These are phyloP conservation scores for Tachysurus fulvidraco DNA, from an alignment of 2,113 vertebrate genomes.

Conservation along the genomic window DNA sequence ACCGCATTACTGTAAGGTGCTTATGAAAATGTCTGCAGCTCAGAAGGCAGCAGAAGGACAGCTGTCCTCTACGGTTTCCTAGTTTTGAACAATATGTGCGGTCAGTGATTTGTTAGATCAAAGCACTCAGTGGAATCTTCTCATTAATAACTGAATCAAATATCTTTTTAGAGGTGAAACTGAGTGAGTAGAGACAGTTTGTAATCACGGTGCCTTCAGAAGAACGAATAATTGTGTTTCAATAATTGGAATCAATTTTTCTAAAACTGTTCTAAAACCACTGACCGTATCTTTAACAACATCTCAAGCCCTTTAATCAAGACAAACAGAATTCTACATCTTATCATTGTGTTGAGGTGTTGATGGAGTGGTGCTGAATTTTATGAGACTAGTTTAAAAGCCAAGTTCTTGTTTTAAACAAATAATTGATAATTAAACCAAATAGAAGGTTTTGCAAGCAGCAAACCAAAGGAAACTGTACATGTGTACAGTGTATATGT, in stretches of 20 bases:
- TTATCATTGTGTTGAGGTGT: not conserved
- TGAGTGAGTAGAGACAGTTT: not conserved
- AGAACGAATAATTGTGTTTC: not conserved
- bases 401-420: not conserved
- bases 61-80: too few relatives aligned
- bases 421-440: not conserved
- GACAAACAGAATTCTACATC: not conserved
- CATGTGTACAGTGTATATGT: not conserved
- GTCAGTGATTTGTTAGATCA: not conserved
- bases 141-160: too few relatives aligned
- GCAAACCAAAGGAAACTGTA: not conserved
- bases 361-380: not conserved
- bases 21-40: not conserved
- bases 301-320: not conserved
- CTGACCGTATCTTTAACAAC: not conserved
- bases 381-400: not conserved
- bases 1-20: not conserved
- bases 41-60: not conserved
- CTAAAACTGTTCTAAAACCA: not conserved
- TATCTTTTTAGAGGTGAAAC: not conserved
- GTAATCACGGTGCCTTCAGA: not conserved
- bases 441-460: not conserved
- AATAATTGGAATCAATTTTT: not conserved
- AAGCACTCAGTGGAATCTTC: not conserved
- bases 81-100: not conserved